Conservation (phyloP, 2,113 vertebrate genomes). For the Odontophorus gujanensis region DNA sequence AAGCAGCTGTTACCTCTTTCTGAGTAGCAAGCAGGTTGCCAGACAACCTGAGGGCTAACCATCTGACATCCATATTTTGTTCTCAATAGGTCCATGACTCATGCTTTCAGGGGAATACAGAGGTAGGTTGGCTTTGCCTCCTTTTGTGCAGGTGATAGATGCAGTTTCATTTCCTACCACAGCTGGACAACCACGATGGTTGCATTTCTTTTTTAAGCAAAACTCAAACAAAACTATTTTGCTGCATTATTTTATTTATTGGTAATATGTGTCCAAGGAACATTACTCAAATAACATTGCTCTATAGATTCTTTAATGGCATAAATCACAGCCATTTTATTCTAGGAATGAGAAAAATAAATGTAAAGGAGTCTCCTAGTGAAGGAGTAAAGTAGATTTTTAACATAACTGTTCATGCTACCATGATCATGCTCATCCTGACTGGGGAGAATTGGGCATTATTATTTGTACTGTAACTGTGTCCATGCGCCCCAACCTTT, state of each 20-base stretch:
- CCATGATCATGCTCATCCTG: neutral
- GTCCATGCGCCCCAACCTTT: fast-evolving
- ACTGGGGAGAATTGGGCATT: neutral
- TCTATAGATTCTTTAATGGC: neutral
- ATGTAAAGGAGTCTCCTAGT: neutral
- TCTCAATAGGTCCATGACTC: conserved; percentile 44
- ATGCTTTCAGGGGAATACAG: conserved; percentile 43
- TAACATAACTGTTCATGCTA: neutral
- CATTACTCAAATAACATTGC: neutral
- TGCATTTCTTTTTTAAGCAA: conserved; percentile 5
- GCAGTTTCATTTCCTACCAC: conserved; percentile 47
- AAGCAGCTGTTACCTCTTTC: conserved; percentile 61
- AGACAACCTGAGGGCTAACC: conserved; percentile 45
- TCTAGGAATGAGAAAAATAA: neutral
- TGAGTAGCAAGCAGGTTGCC: conserved; percentile 41
- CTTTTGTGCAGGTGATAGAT: conserved; percentile 43
- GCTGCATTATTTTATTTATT: neutral
- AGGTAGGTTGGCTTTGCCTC: neutral
- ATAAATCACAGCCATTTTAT: neutral
- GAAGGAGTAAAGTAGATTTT: conserved; percentile 27
- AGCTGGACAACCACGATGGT: conserved; percentile 18
- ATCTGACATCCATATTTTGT: conserved; percentile 65
- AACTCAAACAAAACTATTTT: neutral
- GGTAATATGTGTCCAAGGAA: neutral
- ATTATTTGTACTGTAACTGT: neutral